Base-by-base conservation (phyloP, 2,888 invertebrate species). In the Folsomia manolachei region DNA sequence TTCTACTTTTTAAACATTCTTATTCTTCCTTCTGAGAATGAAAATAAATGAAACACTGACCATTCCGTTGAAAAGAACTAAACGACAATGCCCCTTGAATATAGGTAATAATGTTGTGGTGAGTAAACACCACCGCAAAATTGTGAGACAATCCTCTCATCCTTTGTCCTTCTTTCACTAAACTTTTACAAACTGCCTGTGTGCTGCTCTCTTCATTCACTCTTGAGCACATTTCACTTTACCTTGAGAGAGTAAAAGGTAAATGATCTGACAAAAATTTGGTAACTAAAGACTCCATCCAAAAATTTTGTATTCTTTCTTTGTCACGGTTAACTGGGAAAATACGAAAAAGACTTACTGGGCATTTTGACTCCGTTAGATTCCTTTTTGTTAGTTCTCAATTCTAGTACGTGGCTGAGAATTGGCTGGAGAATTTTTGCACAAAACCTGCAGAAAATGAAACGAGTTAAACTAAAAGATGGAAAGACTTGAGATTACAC, bases 321-420 rank as follows among this genome's bases (percentile, higher is more conserved):
- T 27, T 26, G 21, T 39, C 19, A 19, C 39, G 27, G 19, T 64
- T 25, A 52, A 66, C 7, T 51, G 19, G 19, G 51, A 52, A 66
- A 66, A 56, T 51, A n/a, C n/a, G n/a, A n/a, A 14, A 64, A 64
- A 19, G 23, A 66, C 67, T 67, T 67, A 67, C 67, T 53, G 53
- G 67, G 26, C 67, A 67, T 67, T 52, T 66, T 66, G 39, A 14
- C 14, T 39, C 39, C 39, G 39, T 14, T 39, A 14, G 39, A n/a
- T n/a, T 9, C 9, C 51, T 51, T 51, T 51, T 11, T 51, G 51
- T 51, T 51, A 51, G 9, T 51, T 11, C 51, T 11, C 51, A 51
- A 51, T 9, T 18, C 51, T 51, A 9, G 51, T 51, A 51, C 51
- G 51, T 51, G 18, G 9, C 9, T 9, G 9, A 56, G 21, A 56